These are phyloP conservation scores for Geotrupes spiniger DNA, from an alignment of 2,888 invertebrate species.

Conservation along the genomic window DNA sequence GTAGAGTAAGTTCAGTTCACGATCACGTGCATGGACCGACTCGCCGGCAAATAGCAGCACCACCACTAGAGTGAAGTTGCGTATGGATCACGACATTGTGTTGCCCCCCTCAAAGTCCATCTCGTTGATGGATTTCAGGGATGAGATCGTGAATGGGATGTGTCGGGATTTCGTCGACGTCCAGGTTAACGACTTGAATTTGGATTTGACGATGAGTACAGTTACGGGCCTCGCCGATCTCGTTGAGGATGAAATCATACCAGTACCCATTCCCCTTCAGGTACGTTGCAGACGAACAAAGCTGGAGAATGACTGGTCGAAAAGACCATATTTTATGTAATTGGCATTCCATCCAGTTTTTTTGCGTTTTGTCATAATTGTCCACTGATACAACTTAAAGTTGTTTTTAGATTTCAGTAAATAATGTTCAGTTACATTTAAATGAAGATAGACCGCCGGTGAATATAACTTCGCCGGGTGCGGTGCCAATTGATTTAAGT, in stretches of 20 bases:
- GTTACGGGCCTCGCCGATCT: conserved; percentile 78
- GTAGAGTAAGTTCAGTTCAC: conserved; percentile 77
- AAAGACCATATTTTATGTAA: too few species aligned
- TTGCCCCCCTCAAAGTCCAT: conserved; percentile 43
- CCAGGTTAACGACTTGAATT: conserved; percentile 61
- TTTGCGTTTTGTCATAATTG: too few species aligned
- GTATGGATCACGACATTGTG: conserved; percentile 60
- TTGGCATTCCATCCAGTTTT: too few species aligned
- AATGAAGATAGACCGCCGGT: conserved; percentile 81
- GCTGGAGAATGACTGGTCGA: too few species aligned
- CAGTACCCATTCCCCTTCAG: conserved; percentile 77
- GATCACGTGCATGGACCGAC: conserved; percentile 79
- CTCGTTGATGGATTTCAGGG: conserved; percentile 46
- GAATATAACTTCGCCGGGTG: conserved; percentile 78
- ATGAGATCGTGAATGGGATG: conserved; percentile 49
- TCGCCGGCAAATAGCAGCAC: conserved; percentile 54
- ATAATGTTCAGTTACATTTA: conserved; percentile 72
- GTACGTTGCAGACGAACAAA: conserved; percentile 52
- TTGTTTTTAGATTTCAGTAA: conserved; percentile 61
- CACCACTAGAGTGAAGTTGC: conserved; percentile 57
- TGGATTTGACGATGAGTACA: conserved; percentile 77
- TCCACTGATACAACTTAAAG: too few species aligned
- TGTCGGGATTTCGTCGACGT: conserved; percentile 61
- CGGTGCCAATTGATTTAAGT: conserved; percentile 73
- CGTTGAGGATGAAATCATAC: conserved; percentile 82